A percentile compares a stretch with the other conserved stretches of the same genome.
phyloP scores from a whole-genome alignment of 2,888 invertebrate species.

The Steinernema scapterisci region DNA sequence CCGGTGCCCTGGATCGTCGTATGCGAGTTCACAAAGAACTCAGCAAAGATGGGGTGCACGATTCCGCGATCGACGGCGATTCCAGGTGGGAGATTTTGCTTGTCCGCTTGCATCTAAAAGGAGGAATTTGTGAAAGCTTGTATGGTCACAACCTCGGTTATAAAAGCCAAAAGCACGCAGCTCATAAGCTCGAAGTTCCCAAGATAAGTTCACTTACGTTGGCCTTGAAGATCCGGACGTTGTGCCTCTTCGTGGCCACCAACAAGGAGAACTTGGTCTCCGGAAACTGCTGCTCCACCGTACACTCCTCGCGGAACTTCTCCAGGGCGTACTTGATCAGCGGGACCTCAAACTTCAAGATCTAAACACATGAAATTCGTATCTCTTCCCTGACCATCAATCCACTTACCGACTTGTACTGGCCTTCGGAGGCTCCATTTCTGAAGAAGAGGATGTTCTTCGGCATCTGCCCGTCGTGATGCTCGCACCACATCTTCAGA shows the following conservation, averaged over 20 bases:
- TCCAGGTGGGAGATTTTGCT: conserved; percentile 34
- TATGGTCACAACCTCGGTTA: too few species aligned
- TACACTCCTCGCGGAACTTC: background rate
- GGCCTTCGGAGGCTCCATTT: conserved; percentile 32
- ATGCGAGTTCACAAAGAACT: conserved; percentile 35
- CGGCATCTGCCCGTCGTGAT: conserved; percentile 15
- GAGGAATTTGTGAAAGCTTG: background rate
- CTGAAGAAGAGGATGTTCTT: conserved; percentile 27
- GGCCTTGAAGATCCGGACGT: conserved; percentile 35
- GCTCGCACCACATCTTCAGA: background rate
- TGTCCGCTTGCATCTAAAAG: background rate
- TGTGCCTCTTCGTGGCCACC: conserved; percentile 34
- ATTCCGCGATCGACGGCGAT: conserved; percentile 34
- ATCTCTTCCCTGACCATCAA: background rate
- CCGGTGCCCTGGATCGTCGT: conserved; percentile 37
- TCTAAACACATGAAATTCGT: background rate
- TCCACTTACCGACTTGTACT: conserved; percentile 10
- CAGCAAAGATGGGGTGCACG: conserved; percentile 32
- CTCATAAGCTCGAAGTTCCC: too few species aligned
- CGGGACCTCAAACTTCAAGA: conserved; percentile 23
- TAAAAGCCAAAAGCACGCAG: too few species aligned
- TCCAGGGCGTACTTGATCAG: conserved; percentile 3
- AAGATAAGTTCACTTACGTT: conserved; percentile 23
- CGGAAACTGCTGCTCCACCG: background rate
- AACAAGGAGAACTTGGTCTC: conserved; percentile 19